phyloP scores from a whole-genome alignment of 2,888 invertebrate species.

The Drosophila lutescens region DNA sequence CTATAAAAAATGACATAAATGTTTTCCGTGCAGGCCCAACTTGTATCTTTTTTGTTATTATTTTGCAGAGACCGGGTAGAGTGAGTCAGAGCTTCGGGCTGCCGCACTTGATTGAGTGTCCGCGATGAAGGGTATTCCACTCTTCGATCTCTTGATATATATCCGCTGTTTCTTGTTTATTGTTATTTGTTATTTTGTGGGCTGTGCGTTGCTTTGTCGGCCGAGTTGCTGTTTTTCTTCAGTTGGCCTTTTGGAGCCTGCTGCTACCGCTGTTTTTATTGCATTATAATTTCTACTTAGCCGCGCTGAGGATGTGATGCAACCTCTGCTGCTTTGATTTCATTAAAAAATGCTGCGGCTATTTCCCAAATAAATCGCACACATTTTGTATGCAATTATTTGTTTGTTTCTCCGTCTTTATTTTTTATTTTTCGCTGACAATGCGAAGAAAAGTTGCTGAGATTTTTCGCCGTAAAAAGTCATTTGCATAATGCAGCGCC shows the following conservation, averaged over 20 bases:
- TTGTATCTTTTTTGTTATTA: constrained; percentile 66
- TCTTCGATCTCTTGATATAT: constrained; percentile 25
- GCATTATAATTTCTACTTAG: constrained; percentile 80
- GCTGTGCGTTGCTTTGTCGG: constrained; percentile 35
- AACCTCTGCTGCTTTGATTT: constrained; percentile 70
- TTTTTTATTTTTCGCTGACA: constrained; percentile 33
- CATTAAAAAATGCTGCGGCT: constrained; percentile 67
- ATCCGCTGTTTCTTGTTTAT: constrained; percentile 35
- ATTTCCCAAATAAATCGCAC: constrained; percentile 81
- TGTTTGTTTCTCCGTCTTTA: constrained; percentile 46
- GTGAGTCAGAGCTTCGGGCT: constrained; percentile 28
- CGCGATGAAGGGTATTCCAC: constrained; percentile 28
- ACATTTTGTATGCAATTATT: constrained; percentile 81
- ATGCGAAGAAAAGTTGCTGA: constrained; percentile 70
- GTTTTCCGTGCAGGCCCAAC: constrained; percentile 30
- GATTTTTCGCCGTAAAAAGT: constrained; percentile 70
- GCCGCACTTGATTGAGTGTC: constrained; percentile 26
- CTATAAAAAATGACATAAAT: background rate
- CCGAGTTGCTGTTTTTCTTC: constrained; percentile 1
- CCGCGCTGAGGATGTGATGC: constrained; percentile 75
- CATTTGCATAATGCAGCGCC: constrained; percentile 76
- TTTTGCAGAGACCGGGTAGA: constrained; percentile 27
- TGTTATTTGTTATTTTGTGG: constrained; percentile 21
- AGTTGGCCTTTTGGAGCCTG: constrained; percentile 33
- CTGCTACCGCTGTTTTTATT: constrained; percentile 45